Conservation (phyloP, 1,140 invertebrate genomes). For the Chironomus striatipennis region DNA sequence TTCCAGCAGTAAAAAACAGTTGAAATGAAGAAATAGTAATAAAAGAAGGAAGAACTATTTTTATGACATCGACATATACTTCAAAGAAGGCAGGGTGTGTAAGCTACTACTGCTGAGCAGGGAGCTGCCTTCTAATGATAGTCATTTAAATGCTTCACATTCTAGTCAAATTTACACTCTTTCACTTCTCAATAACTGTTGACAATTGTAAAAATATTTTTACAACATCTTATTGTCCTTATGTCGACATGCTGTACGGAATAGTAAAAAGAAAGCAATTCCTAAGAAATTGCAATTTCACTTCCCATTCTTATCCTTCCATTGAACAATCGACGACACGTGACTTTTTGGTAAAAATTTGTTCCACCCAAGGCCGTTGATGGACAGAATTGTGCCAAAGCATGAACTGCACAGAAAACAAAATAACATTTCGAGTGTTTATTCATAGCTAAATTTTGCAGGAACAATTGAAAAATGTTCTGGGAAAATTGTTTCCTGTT, state of each 20-base stretch:
- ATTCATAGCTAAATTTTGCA: background rate
- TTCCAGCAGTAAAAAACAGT: too few relatives aligned
- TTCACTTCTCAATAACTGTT: too few relatives aligned
- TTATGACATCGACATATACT: background rate
- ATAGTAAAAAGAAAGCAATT: too few relatives aligned
- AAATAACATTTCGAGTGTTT: background rate
- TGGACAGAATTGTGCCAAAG: background rate
- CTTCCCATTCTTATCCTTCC: background rate
- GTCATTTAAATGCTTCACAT: too few relatives aligned
- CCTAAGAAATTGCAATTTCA: too few relatives aligned
- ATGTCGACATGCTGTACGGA: too few relatives aligned
- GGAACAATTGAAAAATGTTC: background rate
- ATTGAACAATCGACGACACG: background rate
- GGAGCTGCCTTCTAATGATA: background rate
- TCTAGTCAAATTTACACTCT: too few relatives aligned
- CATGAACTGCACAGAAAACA: too few relatives aligned
- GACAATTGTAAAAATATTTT: too few relatives aligned
- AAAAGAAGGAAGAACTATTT: too few relatives aligned
- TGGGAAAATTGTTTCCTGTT: background rate
- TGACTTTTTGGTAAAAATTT: constrained; percentile 9
- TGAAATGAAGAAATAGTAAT: too few relatives aligned
- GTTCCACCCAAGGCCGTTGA: background rate
- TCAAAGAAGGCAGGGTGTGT: constrained; percentile 6
- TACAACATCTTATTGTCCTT: too few relatives aligned
- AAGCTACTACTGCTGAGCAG: background rate